These are phyloP conservation scores for Craniophora ligustri DNA, from an alignment of 2,888 invertebrate species.

Conservation along the genomic window DNA sequence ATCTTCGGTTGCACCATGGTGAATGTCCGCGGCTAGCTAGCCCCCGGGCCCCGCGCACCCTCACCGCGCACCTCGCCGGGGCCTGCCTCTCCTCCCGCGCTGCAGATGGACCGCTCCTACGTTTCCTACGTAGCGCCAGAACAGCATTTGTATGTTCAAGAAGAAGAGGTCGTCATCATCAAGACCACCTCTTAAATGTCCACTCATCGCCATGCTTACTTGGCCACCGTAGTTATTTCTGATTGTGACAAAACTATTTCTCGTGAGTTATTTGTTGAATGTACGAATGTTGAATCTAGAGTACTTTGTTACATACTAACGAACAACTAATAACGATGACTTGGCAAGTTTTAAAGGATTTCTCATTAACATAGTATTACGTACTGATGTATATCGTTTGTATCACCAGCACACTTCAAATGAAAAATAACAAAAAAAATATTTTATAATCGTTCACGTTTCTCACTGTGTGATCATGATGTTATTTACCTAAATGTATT, in stretches of 20 bases:
- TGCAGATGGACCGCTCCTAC: slow-evolving; percentile 78
- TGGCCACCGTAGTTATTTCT: slow-evolving; percentile 31
- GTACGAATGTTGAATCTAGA: slow-evolving; percentile 55
- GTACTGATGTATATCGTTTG: slow-evolving; percentile 54
- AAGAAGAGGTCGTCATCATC: slow-evolving; percentile 80
- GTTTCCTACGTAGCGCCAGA: slow-evolving; percentile 76
- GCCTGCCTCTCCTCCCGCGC: slow-evolving; percentile 73
- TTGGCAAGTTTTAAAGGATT: slow-evolving; percentile 78
- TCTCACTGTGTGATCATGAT: slow-evolving; percentile 65
- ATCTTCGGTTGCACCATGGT: slow-evolving; percentile 89
- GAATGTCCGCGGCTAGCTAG: slow-evolving; percentile 86
- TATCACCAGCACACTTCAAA: slow-evolving; percentile 74
- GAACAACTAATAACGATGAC: slow-evolving; percentile 65
- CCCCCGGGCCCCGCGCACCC: slow-evolving; percentile 78
- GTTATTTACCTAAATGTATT: slow-evolving; percentile 44
- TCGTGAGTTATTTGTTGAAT: slow-evolving; percentile 56
- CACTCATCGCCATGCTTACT: slow-evolving; percentile 16
- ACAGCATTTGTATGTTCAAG: slow-evolving; percentile 78
- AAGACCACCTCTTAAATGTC: slow-evolving; percentile 69
- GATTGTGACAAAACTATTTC: slow-evolving; percentile 47
- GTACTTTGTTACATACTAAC: slow-evolving; percentile 41
- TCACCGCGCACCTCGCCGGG: slow-evolving; percentile 78
- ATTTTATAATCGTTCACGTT: slow-evolving; percentile 63
- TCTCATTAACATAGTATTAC: slow-evolving; percentile 54
- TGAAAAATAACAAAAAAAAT: slow-evolving; percentile 69